Evolutionary conservation across 2,888 invertebrate genomes (phyloP).

Genomic region (Ophonus ardosiacus): DNA sequence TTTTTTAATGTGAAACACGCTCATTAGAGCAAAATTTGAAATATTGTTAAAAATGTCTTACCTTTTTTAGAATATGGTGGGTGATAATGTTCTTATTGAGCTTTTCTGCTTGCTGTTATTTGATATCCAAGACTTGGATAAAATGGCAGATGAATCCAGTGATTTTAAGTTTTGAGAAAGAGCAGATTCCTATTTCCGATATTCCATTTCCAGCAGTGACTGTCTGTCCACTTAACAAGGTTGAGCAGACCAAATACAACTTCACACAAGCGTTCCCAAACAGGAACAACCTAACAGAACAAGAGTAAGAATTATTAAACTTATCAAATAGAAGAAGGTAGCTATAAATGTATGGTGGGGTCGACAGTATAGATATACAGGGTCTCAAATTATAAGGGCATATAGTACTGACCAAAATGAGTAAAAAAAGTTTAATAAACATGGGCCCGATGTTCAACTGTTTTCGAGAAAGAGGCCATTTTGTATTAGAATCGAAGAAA

Average conservation of each 20-base stretch:
- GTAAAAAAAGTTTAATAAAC: no score
- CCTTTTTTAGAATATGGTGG: slow-evolving; percentile 80
- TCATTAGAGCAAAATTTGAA: no score
- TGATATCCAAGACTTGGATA: slow-evolving; percentile 82
- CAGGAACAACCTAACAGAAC: neutral
- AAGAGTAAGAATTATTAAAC: neutral
- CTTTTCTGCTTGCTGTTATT: slow-evolving; percentile 79
- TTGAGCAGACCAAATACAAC: slow-evolving; percentile 78
- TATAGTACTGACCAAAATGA: no score
- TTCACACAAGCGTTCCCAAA: slow-evolving; percentile 75
- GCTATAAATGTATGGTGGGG: no score
- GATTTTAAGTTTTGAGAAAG: slow-evolving; percentile 86
- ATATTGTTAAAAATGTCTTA: neutral
- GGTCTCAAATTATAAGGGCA: no score
- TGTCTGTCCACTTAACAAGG: slow-evolving; percentile 76
- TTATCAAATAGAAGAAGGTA: no score
- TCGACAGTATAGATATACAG: no score
- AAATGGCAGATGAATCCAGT: slow-evolving; percentile 87
- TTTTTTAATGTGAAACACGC: no score
- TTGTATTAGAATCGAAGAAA: no score
- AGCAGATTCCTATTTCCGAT: slow-evolving; percentile 83
- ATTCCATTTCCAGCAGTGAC: slow-evolving; percentile 76
- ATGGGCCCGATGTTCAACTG: no score
- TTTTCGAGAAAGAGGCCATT: no score
- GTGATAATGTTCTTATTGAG: slow-evolving; percentile 80